Percentiles rank a stretch among this genome's conserved stretches.
Evolutionary conservation across 2,113 vertebrate genomes (phyloP).

Genomic region (Columbina picui): DNA sequence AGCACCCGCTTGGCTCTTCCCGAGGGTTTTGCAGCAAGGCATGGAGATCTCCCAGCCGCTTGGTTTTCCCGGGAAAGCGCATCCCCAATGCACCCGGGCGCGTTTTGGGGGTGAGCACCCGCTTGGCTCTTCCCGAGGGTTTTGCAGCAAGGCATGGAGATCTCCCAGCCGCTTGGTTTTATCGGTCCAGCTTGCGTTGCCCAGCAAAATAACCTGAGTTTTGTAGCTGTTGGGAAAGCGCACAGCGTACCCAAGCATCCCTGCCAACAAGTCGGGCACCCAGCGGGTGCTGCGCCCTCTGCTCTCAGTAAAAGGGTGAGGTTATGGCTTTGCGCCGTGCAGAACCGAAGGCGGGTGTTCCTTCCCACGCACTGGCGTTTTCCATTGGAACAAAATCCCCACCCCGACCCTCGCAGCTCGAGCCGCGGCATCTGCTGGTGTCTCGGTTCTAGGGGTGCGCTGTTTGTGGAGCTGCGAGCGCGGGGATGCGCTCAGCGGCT

Average conservation of each 20-base stretch:
- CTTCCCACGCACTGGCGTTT: neutral
- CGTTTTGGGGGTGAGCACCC: accelerated
- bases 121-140: no score
- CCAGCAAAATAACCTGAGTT: neutral
- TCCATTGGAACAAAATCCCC: neutral
- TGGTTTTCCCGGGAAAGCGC: accelerated
- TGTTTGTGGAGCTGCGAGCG: neutral
- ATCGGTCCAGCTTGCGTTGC: neutral
- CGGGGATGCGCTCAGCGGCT: neutral
- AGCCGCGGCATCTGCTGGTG: neutral
- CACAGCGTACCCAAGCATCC: accelerated
- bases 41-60: no score
- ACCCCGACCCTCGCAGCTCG: accelerated
- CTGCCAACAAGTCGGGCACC: accelerated
- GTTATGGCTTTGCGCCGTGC: neutral
- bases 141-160: neutral
- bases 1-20: no score
- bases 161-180: neutral
- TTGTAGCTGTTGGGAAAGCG: no score
- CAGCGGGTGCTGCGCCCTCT: neutral
- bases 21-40: no score
- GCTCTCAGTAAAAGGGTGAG: neutral
- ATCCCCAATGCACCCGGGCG: accelerated
- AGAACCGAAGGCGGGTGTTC: neutral
- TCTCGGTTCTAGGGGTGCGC: neutral